Conservation (phyloP, 30 jellyfish, hydroid and myxozoan species). For the Pelagia noctiluca region DNA sequence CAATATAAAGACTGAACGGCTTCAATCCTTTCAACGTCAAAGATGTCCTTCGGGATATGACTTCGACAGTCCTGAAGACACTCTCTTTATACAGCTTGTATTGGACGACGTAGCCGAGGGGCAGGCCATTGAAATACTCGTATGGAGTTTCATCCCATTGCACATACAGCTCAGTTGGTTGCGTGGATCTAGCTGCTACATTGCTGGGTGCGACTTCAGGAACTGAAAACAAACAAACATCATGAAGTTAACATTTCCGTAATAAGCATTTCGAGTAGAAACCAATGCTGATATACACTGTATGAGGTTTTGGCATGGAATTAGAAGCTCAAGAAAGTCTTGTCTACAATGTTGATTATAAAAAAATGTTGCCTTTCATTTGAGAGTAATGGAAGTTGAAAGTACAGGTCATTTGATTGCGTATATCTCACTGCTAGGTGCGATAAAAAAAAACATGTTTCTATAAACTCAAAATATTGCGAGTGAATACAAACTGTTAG, state of each 20-base stretch:
- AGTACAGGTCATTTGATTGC: too few relatives aligned
- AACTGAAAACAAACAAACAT: constrained; percentile 22
- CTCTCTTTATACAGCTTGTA: constrained; percentile 57
- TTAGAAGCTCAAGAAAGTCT: too few relatives aligned
- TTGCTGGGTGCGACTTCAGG: constrained; percentile 39
- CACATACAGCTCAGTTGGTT: constrained; percentile 66
- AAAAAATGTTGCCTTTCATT: too few relatives aligned
- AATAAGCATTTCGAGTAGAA: not conserved
- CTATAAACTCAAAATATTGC: too few relatives aligned
- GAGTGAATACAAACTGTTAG: too few relatives aligned
- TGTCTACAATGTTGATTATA: too few relatives aligned
- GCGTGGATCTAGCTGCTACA: constrained; percentile 15
- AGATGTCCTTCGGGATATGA: constrained; percentile 29
- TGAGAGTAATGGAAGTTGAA: too few relatives aligned
- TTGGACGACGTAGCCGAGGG: constrained; percentile 66
- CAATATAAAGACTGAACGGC: constrained; percentile 49
- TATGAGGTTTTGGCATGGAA: not conserved
- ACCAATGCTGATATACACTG: not conserved
- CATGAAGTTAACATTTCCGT: too few relatives aligned
- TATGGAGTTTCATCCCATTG: constrained; percentile 73
- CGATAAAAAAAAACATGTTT: too few relatives aligned
- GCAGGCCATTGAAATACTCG: constrained; percentile 50
- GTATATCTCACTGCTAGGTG: too few relatives aligned
- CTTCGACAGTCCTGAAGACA: not conserved
- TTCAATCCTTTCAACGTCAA: constrained; percentile 34